phyloP scores from a whole-genome alignment of 2,888 invertebrate species.

The Hydriomena furcata region DNA sequence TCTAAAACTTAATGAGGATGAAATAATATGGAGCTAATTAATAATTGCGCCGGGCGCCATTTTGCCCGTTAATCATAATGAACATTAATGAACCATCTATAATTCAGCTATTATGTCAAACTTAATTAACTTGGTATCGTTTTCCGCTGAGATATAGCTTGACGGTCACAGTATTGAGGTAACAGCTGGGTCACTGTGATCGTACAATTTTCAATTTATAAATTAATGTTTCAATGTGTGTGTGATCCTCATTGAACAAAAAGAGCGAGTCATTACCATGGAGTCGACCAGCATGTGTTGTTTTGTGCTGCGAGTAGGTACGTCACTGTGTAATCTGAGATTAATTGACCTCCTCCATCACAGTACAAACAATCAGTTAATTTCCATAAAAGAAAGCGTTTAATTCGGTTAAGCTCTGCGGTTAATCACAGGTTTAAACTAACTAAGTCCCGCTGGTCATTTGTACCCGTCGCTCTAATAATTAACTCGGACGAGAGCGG shows the following conservation, averaged over 20 bases:
- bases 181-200: conserved; percentile 12
- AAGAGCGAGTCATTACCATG: not conserved
- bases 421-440: conserved; percentile 70
- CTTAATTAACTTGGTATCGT: conserved; percentile 50
- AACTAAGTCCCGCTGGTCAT: conserved; percentile 68
- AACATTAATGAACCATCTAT: conserved; percentile 49
- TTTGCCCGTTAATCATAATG: conserved; percentile 46
- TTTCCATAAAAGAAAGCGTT: conserved; percentile 78
- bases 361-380: conserved; percentile 68
- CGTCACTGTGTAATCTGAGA: conserved; percentile 47
- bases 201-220: not conserved
- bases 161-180: conserved; percentile 10
- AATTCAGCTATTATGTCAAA: conserved; percentile 52
- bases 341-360: conserved; percentile 53
- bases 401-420: conserved; percentile 70
- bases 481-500: conserved; percentile 65
- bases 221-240: not conserved
- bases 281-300: conserved; percentile 6
- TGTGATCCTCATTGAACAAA: not conserved
- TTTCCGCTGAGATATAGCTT: conserved; percentile 47
- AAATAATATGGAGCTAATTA: conserved; percentile 33
- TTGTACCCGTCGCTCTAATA: conserved; percentile 74
- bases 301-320: conserved; percentile 6
- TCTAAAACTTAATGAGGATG: conserved; percentile 22
- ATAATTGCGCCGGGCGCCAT: conserved; percentile 34